Evolutionary conservation across 2,113 vertebrate genomes (phyloP).

Genomic region (Trematomus loennbergii): DNA sequence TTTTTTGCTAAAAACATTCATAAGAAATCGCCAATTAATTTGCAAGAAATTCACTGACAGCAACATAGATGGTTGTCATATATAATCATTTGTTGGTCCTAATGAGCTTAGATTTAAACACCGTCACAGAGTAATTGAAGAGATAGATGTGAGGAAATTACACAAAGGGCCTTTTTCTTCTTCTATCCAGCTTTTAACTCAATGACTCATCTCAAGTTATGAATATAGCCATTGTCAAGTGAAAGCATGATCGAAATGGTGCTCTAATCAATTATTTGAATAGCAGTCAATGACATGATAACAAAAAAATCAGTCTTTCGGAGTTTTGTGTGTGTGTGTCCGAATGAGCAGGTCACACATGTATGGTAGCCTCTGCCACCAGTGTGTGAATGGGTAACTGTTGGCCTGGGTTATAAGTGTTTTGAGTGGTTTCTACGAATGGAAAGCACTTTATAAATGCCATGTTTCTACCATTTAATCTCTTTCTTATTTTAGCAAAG

Average conservation of each 20-base stretch:
- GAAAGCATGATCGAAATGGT: too few relatives aligned
- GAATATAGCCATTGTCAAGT: not conserved
- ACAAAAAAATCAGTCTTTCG: not conserved
- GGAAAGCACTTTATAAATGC: too few relatives aligned
- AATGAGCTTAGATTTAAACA: conserved; percentile 5
- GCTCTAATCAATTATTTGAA: not conserved
- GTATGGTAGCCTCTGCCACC: too few relatives aligned
- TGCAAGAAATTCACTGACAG: not conserved
- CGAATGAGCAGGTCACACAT: too few relatives aligned
- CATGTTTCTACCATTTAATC: too few relatives aligned
- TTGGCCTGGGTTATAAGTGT: too few relatives aligned
- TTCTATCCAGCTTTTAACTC: conserved; percentile 4
- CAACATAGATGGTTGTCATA: not conserved
- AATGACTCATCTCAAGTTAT: not conserved
- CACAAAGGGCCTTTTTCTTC: conserved; percentile 9
- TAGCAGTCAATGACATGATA: not conserved
- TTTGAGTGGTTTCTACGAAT: too few relatives aligned
- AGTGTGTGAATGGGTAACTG: too few relatives aligned
- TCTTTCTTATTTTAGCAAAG: too few relatives aligned
- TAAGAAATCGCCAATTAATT: not conserved
- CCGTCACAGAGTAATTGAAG: conserved; percentile 6
- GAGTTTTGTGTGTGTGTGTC: not conserved
- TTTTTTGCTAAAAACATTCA: not conserved
- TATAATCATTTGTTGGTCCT: not conserved
- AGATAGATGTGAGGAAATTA: not conserved